Percentiles rank a stretch among this genome's conserved stretches.
Evolutionary conservation across 2,113 vertebrate species (phyloP).

Genomic region (Tragelaphus scriptus): DNA sequence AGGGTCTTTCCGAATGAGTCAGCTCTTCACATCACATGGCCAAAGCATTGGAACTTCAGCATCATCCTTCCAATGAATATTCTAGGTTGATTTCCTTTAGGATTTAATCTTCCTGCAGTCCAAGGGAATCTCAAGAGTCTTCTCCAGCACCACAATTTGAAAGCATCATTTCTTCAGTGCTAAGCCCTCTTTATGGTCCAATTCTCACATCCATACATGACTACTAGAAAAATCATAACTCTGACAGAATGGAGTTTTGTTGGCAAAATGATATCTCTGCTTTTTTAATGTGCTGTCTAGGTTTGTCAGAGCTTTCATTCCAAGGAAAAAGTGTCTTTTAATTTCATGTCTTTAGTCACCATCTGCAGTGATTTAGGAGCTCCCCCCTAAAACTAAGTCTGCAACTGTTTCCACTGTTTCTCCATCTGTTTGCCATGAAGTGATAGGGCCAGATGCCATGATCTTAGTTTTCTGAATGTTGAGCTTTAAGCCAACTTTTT

Average conservation of each 20-base stretch:
- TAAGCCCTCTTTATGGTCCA: background rate
- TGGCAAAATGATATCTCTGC: background rate
- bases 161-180: background rate
- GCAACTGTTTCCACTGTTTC: background rate
- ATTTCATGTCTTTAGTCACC: background rate
- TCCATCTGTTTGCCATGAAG: background rate
- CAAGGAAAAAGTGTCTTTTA: background rate
- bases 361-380: background rate
- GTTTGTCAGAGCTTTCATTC: background rate
- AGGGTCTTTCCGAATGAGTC: background rate
- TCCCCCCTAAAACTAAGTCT: background rate
- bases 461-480: background rate
- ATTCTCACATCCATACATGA: background rate
- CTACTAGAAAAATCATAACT: background rate
- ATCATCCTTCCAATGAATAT: background rate
- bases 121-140: background rate
- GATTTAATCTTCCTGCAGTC: background rate
- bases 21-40: background rate
- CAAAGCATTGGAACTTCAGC: background rate
- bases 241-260: background rate
- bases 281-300: background rate
- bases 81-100: background rate
- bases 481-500: background rate
- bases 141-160: background rate
- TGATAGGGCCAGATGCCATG: background rate